Evolutionary conservation across 2,888 invertebrate species (phyloP).

Genomic region (Agrochola lychnidis): DNA sequence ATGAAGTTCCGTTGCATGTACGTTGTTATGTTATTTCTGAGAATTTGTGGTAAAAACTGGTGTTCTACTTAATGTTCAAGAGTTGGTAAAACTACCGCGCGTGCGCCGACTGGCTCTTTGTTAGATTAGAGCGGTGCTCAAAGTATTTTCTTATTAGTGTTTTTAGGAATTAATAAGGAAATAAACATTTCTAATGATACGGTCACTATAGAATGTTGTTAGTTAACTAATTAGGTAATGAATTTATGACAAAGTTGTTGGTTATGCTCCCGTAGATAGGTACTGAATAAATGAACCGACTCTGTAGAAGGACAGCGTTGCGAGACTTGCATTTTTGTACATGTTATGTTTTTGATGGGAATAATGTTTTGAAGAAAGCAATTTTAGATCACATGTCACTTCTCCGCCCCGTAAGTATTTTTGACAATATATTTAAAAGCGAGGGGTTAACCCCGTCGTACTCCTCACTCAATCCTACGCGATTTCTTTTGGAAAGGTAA

Average conservation of each 20-base stretch:
- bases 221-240: no score
- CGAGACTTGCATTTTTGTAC: no score
- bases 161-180: background rate
- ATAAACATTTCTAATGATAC: no score
- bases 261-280: no score
- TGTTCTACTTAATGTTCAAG: conserved; percentile 57
- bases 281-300: no score
- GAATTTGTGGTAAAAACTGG: conserved; percentile 55
- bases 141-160: conserved; percentile 56
- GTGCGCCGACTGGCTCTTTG: conserved; percentile 78
- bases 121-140: conserved; percentile 71
- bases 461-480: background rate
- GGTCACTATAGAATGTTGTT: no score
- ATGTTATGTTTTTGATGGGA: no score
- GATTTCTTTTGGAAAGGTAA: background rate
- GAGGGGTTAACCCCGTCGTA: background rate
- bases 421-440: background rate
- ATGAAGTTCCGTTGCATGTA: conserved; percentile 41
- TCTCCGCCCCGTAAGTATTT: no score
- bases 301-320: no score
- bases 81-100: conserved; percentile 68
- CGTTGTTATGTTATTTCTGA: conserved; percentile 47
- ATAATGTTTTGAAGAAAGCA: no score
- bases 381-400: no score
- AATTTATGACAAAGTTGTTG: no score